Base-by-base conservation (phyloP, 2,888 invertebrate species). In the Urechis unicinctus region DNA sequence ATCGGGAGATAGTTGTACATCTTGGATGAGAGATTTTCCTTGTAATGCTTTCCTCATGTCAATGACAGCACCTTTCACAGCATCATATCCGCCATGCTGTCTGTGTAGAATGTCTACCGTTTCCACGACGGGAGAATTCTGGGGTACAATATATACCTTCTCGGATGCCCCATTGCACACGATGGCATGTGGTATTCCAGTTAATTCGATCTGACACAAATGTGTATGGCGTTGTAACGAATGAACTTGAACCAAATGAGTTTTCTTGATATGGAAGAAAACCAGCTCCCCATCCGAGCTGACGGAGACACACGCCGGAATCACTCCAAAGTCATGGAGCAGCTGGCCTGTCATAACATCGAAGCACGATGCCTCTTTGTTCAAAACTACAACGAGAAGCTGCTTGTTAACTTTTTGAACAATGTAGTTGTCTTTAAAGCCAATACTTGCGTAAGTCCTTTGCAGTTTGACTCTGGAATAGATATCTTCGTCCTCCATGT, bases 401-500 rank as follows among this genome's bases (percentile, higher is more conserved):
- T 36, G 9, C 9, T 36, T 36, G 9, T 36, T 36, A 9, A 36
- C 36, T 17, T 13, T 13, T 9, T 36, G 9, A 36, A 36, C 36
- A 13, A 13, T 36, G 36, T 50, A 50, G 22, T 36, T 61, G 30
- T 68, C 67, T 30, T 49, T 60, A 51, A 68, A 66, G 2, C 61
- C 64, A 25, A 69, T 58, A 29, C 55, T 62, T 1, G 58, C 53
- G 48, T 68, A 68, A 6, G 52, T 53, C 43, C 66, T 68, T 24
- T 66, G 62, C 28, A 69, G 53, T 3, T 52, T 50, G 21, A 66
- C 31, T 22, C 52, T 53, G 22, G 57, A 54, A 5, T 59, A 58
- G 17, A 69, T 47, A 13, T 62, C 61, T 9, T 63, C 63, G 5
- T 60, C 58, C 1, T 42, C 50, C 25, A 63, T 59, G 44, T 68